Base-by-base conservation (phyloP, 2,113 vertebrate species). In the Syngnathus floridae region DNA sequence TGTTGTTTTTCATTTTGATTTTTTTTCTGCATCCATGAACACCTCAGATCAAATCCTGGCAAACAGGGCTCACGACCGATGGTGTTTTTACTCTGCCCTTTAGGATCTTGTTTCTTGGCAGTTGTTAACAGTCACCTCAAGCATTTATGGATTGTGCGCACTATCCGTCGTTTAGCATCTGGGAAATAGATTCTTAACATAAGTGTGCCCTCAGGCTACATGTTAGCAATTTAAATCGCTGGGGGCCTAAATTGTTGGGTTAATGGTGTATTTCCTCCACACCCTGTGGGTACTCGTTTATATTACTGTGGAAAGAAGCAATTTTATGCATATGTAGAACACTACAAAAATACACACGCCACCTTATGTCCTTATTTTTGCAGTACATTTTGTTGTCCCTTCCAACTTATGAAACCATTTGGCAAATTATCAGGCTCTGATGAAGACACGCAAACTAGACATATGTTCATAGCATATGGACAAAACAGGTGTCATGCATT, bases 151-250 rank as follows among this genome's bases (percentile, higher is more conserved):
- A 64, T 65, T 74, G 35, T 59, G 46, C 74, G 52, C 48, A 40
- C 63, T 62, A n/a, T 17, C 11, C 46, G 37, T 77, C 59, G 68
- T 70, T 70, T 46, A 48, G 71, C 57, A 71, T 64, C 65, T 79
- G 57, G 52, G 66, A 70, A 73, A 48, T 43, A 71, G 65, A 81
- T 65, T 64, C 56, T 70, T 58, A 65, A 72, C 49, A 73, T 55
- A 70, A 45, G 37, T 17, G 21, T 68, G 52, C 56, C 48, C 64
- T 66, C 22, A 55, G 38, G 58, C 31, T 36, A 64, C 55, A 46
- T 38, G 56, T 66, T 41, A 68, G 46, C 71, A n/a, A 64, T 69
- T 60, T 64, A 7, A 74, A 69, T 67, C 41, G 61, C 37, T n/a
- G 19, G 56, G 38, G 64, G 67, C 62, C 22, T 12, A 22, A 52